These are phyloP conservation scores for Synanthedon tipuliformis DNA, from an alignment of 2,888 invertebrate species.

Conservation along the genomic window DNA sequence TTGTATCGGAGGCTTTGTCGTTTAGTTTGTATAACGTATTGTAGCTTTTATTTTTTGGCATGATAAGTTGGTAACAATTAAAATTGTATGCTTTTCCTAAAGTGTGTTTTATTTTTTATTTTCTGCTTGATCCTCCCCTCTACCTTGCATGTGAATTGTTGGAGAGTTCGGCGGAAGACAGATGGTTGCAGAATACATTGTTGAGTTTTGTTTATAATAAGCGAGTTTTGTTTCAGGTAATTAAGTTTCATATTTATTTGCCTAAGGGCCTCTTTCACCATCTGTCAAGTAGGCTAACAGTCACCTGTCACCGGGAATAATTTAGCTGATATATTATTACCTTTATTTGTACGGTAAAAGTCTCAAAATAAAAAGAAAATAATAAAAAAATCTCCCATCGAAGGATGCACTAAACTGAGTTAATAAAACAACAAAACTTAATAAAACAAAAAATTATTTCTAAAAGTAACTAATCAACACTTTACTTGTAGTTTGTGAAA, in stretches of 20 bases:
- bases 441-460: no score
- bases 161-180: constrained; percentile 30
- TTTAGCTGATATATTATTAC: no score
- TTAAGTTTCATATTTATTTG: not conserved
- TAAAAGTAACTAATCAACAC: no score
- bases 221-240: not conserved
- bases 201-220: constrained; percentile 13
- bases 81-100: constrained; percentile 58
- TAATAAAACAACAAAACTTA: no score
- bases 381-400: no score
- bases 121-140: constrained; percentile 24
- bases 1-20: constrained; percentile 28
- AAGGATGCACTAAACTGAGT: no score
- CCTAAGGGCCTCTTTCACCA: no score
- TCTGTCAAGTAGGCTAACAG: no score
- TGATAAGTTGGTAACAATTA: constrained; percentile 62
- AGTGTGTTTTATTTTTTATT: constrained; percentile 42
- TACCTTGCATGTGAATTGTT: constrained; percentile 44
- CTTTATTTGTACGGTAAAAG: no score
- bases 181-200: constrained; percentile 64
- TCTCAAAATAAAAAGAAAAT: no score
- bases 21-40: constrained; percentile 36
- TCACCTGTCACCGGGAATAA: no score
- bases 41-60: constrained; percentile 60
- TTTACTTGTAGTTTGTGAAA: no score